Percentiles rank a stretch among this genome's conserved stretches.
phyloP scores from a whole-genome alignment of 2,113 vertebrate genomes.

The Nycticryphes semicollaris region DNA sequence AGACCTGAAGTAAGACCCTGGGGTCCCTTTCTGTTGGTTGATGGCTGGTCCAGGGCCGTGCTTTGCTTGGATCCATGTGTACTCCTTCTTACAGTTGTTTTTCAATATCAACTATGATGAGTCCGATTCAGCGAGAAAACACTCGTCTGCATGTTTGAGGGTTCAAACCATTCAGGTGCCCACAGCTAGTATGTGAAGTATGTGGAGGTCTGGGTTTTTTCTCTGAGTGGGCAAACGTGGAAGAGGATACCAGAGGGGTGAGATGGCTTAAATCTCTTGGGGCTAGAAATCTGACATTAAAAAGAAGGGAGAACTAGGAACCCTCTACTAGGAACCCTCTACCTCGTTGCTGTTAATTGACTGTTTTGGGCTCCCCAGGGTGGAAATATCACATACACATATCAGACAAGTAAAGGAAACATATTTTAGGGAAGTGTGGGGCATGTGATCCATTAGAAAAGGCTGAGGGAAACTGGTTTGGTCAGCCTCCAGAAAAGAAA shows the following conservation, averaged over 20 bases:
- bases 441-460: not conserved
- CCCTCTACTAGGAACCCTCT: no score
- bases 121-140: not conserved
- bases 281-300: not conserved
- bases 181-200: not conserved
- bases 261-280: not conserved
- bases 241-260: not conserved
- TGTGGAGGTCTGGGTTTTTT: not conserved
- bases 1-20: not conserved
- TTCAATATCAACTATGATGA: not conserved
- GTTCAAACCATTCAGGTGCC: not conserved
- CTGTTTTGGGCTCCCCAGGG: not conserved
- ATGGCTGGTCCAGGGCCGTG: not conserved
- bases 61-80: not conserved
- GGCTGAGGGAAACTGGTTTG: not conserved
- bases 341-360: not conserved
- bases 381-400: rapidly evolving
- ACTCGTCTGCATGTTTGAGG: not conserved
- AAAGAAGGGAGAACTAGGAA: not conserved
- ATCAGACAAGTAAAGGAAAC: not conserved
- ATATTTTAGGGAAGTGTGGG: not conserved
- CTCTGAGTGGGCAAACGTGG: not conserved
- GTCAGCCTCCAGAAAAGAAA: not conserved
- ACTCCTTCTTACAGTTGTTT: not conserved
- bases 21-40: not conserved